Conservation (phyloP, 2,888 invertebrate genomes). For the Lumbricus terrestris region DNA sequence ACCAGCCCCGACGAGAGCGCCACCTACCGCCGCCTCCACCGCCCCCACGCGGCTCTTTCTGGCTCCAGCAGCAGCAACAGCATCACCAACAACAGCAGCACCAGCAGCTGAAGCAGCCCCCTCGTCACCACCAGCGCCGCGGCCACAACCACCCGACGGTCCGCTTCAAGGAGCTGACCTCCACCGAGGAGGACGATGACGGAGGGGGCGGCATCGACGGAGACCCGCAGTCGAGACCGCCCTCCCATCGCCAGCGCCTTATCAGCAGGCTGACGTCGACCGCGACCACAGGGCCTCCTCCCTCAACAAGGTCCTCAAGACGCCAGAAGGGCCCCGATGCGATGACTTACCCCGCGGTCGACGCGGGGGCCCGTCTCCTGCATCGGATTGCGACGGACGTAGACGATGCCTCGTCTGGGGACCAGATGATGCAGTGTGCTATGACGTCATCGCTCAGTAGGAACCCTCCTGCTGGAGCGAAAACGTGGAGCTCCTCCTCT, state of each 20-base stretch:
- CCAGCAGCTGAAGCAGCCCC: background rate
- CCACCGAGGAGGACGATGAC: background rate
- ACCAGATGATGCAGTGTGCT: background rate
- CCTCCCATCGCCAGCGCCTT: conserved; percentile 12
- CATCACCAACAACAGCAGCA: background rate
- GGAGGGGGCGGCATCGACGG: background rate
- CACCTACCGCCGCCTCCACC: conserved; percentile 15
- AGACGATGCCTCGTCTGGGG: background rate
- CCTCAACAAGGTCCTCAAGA: background rate
- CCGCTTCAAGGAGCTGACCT: background rate
- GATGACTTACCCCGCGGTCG: background rate
- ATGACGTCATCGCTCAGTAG: conserved; percentile 5
- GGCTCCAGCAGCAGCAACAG: conserved; percentile 11
- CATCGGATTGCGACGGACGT: background rate
- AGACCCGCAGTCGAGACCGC: background rate
- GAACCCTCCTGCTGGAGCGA: background rate
- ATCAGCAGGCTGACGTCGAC: background rate
- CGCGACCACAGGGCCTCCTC: background rate
- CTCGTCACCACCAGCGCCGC: background rate
- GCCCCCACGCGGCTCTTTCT: background rate
- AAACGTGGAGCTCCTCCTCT: background rate
- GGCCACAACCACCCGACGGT: conserved; percentile 4
- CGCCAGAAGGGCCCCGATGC: background rate
- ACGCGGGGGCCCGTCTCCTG: background rate
- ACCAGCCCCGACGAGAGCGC: background rate